Evolutionary conservation across 2,113 vertebrate genomes (phyloP).

Genomic region (Vicugna pacos): DNA sequence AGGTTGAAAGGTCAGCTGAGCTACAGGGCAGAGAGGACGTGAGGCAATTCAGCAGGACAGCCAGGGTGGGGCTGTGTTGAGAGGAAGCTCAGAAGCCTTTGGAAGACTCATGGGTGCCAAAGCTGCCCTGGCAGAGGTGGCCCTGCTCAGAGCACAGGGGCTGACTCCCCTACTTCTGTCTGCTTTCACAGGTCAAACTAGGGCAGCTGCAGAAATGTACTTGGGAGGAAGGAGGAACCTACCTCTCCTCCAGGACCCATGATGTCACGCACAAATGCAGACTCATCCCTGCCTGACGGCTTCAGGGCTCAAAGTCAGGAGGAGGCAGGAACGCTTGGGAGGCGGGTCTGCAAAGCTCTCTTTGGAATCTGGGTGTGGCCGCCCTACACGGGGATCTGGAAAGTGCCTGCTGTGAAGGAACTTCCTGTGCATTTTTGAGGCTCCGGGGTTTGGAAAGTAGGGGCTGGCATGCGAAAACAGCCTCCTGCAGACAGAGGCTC

Average conservation of each 20-base stretch:
- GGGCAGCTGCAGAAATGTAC: background rate
- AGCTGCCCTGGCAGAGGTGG: background rate
- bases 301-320: background rate
- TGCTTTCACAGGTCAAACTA: background rate
- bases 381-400: background rate
- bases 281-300: background rate
- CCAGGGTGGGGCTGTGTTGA: background rate
- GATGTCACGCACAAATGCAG: background rate
- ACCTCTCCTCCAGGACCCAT: background rate
- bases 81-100: background rate
- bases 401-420: background rate
- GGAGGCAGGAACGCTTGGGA: conserved; percentile 3
- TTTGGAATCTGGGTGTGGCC: conserved; percentile 54
- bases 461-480: background rate
- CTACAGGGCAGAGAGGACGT: background rate
- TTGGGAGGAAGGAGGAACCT: background rate
- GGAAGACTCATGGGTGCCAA: background rate
- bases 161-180: background rate
- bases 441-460: background rate
- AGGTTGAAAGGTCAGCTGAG: background rate
- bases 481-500: background rate
- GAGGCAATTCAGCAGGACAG: background rate
- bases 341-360: background rate
- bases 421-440: conserved; percentile 36
- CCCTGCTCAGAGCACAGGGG: background rate